A percentile compares a stretch with the other conserved stretches of the same genome.
Evolutionary conservation across 2,113 vertebrate species (phyloP).

Genomic region (Callipepla californica): DNA sequence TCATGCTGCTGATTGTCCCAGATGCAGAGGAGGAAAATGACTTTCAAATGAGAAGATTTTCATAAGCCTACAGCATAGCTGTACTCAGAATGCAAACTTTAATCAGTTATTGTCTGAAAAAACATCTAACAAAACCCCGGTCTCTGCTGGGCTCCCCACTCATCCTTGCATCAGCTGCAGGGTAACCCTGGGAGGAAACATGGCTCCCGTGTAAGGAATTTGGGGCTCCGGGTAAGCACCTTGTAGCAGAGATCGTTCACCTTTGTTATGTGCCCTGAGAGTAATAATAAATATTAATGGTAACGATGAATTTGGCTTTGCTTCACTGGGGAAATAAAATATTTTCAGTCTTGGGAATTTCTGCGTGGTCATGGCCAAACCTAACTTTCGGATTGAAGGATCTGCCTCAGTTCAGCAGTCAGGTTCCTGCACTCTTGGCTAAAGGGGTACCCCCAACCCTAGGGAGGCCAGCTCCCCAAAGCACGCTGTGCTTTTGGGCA

Average conservation of each 20-base stretch:
- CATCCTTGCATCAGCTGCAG: neutral
- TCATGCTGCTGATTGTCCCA: constrained; percentile 17
- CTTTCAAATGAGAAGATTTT: constrained; percentile 65
- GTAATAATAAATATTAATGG: neutral
- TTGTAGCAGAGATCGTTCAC: neutral
- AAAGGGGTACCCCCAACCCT: neutral
- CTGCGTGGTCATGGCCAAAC: neutral
- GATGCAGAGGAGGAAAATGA: constrained; percentile 27
- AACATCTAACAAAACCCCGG: neutral
- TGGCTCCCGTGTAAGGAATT: neutral
- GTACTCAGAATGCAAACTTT: constrained; percentile 16
- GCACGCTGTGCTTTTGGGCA: neutral
- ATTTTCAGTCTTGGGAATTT: neutral
- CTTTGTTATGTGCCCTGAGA: neutral
- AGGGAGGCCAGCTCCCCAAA: neutral
- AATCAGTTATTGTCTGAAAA: constrained; percentile 32
- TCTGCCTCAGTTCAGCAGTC: neutral
- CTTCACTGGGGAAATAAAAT: neutral
- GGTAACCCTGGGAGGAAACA: neutral
- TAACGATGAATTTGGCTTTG: neutral
- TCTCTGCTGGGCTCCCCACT: neutral
- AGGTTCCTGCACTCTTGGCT: neutral
- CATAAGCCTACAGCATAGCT: constrained; percentile 21
- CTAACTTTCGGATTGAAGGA: neutral
- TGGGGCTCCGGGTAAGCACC: neutral